Percentiles rank a stretch among this genome's conserved stretches.
Evolutionary conservation across 2,888 invertebrate genomes (phyloP).

Genomic region (Sipha maydis): DNA sequence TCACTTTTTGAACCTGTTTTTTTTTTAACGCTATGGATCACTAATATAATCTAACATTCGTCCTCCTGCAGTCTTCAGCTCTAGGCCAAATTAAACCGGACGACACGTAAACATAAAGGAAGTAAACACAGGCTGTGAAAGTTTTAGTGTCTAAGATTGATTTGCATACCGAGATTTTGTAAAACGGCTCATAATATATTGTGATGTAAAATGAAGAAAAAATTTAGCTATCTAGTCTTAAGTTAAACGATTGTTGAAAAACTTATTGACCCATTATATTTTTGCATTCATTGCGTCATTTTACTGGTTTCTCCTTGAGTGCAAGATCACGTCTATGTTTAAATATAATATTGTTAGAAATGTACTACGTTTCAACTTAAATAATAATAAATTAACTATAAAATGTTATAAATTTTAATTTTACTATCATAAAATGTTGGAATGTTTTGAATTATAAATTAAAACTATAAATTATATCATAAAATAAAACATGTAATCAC

Average conservation of each 20-base stretch:
- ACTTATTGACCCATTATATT: neutral
- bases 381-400: neutral
- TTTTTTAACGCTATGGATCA: slow-evolving; percentile 47
- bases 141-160: slow-evolving; percentile 45
- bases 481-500: neutral
- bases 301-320: slow-evolving; percentile 35
- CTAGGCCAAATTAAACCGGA: slow-evolving; percentile 52
- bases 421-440: neutral
- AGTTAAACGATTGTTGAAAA: slow-evolving; percentile 14
- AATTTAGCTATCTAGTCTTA: neutral
- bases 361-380: slow-evolving; percentile 25
- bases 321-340: neutral
- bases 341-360: neutral
- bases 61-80: slow-evolving; percentile 48
- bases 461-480: neutral
- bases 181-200: slow-evolving; percentile 24
- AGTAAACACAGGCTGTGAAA: slow-evolving; percentile 53
- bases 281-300: slow-evolving; percentile 35
- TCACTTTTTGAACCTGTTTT: slow-evolving; percentile 60
- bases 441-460: neutral
- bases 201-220: slow-evolving; percentile 29
- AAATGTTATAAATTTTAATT: too few species aligned
- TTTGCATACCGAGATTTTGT: slow-evolving; percentile 52
- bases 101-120: slow-evolving; percentile 48
- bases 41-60: slow-evolving; percentile 19